These are phyloP conservation scores for Desmodus rotundus DNA, from an alignment of 2,113 vertebrate species.

Conservation along the genomic window DNA sequence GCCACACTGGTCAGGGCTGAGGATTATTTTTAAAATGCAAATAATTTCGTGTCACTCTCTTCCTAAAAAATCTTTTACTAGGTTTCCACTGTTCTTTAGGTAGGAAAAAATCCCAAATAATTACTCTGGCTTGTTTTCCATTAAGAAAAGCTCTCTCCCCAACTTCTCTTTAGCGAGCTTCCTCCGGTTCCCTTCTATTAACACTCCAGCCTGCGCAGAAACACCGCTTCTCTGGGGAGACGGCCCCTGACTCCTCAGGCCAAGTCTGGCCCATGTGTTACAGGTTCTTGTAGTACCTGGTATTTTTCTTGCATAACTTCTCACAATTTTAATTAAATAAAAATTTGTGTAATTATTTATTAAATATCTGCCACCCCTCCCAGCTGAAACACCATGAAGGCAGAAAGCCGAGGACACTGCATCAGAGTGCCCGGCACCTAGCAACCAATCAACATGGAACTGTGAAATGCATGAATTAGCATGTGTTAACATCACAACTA, in stretches of 20 bases:
- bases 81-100: not conserved
- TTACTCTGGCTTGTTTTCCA: not conserved
- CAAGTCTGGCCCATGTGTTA: not conserved
- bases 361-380: not conserved
- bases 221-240: not conserved
- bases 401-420: not conserved
- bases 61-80: not conserved
- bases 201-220: not conserved
- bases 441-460: not conserved
- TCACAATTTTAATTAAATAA: conserved; percentile 17
- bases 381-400: not conserved
- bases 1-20: not conserved
- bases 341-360: not conserved
- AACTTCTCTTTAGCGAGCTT: not conserved
- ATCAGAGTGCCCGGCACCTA: not conserved
- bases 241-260: not conserved
- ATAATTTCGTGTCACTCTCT: not conserved
- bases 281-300: not conserved
- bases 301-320: not conserved
- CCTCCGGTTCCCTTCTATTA: not conserved
- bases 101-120: not conserved
- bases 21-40: not conserved
- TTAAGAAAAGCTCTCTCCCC: not conserved
- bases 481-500: not conserved
- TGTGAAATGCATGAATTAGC: not conserved